Conservation (phyloP, 1,140 invertebrate species). For the Psilanteris sp. region DNA sequence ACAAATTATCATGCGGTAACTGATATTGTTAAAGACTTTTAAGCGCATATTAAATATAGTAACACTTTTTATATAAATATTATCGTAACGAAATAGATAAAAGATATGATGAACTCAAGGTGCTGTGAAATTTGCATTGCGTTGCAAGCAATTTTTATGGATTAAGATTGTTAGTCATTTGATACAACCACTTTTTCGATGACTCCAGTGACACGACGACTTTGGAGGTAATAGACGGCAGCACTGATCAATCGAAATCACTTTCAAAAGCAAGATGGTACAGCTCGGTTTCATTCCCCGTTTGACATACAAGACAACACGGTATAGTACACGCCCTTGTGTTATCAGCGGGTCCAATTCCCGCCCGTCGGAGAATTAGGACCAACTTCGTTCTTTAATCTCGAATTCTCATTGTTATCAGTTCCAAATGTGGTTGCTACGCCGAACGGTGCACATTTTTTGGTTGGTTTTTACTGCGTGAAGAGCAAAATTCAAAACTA, state of each 20-base stretch:
- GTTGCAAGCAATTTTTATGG: conserved; percentile 63
- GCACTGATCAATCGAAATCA: conserved; percentile 43
- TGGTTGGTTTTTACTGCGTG: conserved; percentile 1
- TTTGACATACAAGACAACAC: neutral
- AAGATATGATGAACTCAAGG: conserved; percentile 61
- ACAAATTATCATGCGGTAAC: conserved; percentile 56
- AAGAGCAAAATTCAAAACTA: conserved; percentile 13
- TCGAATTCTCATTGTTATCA: no score
- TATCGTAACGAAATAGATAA: conserved; percentile 62
- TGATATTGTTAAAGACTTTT: conserved; percentile 62
- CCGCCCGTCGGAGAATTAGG: neutral
- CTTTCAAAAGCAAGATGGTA: conserved; percentile 36
- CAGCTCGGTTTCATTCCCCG: conserved; percentile 35
- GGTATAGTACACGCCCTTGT: neutral
- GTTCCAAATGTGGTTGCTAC: no score
- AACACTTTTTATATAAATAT: conserved; percentile 64
- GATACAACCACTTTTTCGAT: conserved; percentile 55
- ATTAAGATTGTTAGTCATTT: conserved; percentile 63
- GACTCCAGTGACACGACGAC: conserved; percentile 38
- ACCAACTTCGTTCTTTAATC: no score
- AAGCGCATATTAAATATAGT: conserved; percentile 62
- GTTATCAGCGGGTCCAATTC: neutral
- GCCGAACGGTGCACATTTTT: no score
- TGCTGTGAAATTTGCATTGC: conserved; percentile 63
- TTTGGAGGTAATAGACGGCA: conserved; percentile 48